phyloP scores from a whole-genome alignment of 2,888 invertebrate genomes.

The Cataglyphis altisquamis region DNA sequence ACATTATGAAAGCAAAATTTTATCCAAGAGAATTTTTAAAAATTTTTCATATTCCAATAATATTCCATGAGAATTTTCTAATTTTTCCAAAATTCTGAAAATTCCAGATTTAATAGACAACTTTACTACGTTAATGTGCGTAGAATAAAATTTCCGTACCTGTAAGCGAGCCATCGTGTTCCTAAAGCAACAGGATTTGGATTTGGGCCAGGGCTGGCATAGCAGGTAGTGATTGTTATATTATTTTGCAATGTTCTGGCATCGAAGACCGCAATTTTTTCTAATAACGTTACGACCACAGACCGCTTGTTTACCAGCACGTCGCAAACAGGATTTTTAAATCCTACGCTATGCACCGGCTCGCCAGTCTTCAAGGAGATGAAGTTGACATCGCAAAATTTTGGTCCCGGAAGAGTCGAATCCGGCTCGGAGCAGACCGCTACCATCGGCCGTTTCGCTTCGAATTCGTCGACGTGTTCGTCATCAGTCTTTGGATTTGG shows the following conservation, averaged over 20 bases:
- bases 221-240: slow-evolving; percentile 95
- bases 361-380: slow-evolving; percentile 94
- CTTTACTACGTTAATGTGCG: not conserved
- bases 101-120: not conserved
- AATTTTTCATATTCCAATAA: no score
- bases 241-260: slow-evolving; percentile 95
- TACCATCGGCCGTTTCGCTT: slow-evolving; percentile 94
- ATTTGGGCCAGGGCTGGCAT: slow-evolving; percentile 93
- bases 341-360: slow-evolving; percentile 95
- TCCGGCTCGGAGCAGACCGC: slow-evolving; percentile 92
- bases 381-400: slow-evolving; percentile 93
- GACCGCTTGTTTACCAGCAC: slow-evolving; percentile 96
- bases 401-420: slow-evolving; percentile 92
- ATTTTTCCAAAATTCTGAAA: not conserved
- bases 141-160: slow-evolving; percentile 70
- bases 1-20: no score
- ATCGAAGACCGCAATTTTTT: slow-evolving; percentile 96
- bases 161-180: slow-evolving; percentile 93
- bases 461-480: slow-evolving; percentile 90
- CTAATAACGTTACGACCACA: slow-evolving; percentile 95
- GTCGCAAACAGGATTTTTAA: slow-evolving; percentile 95
- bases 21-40: no score
- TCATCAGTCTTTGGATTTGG: slow-evolving; percentile 91
- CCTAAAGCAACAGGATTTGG: slow-evolving; percentile 96
- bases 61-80: no score